phyloP scores from a whole-genome alignment of 2,797 vertebrate species.

The Pampus argenteus region DNA sequence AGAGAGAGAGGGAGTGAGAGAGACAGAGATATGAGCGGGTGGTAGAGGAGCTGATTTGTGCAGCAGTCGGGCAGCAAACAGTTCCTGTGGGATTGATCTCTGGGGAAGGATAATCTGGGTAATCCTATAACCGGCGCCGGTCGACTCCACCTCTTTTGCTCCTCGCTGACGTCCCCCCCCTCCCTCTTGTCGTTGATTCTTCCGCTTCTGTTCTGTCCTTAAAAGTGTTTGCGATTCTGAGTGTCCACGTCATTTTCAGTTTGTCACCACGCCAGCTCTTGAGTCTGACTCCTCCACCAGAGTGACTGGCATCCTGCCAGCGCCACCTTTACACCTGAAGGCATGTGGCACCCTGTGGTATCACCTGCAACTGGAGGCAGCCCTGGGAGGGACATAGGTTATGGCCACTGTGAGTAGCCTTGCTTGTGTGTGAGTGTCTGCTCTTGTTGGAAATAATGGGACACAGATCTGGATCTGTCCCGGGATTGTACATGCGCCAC shows the following conservation, averaged over 20 bases:
- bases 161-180: conserved; percentile 27
- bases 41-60: conserved; percentile 76
- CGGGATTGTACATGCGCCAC: background rate
- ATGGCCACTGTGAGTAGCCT: conserved; percentile 76
- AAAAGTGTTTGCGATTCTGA: conserved; percentile 44
- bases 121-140: conserved; percentile 81
- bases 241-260: conserved; percentile 32
- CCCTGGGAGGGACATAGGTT: conserved; percentile 68
- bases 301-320: conserved; percentile 52
- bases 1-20: conserved; percentile 40
- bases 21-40: conserved; percentile 56
- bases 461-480: conserved; percentile 2
- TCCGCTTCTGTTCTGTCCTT: conserved; percentile 39
- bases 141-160: conserved; percentile 73
- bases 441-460: conserved; percentile 15
- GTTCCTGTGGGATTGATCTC: conserved; percentile 82
- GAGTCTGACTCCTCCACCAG: conserved; percentile 29
- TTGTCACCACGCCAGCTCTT: conserved; percentile 28
- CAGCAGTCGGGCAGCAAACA: conserved; percentile 73
- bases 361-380: conserved; percentile 71
- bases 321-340: conserved; percentile 36
- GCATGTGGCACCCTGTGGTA: conserved; percentile 79
- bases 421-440: conserved; percentile 18
- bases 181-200: conserved; percentile 28
- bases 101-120: conserved; percentile 83